Evolutionary conservation across 2,888 invertebrate genomes (phyloP).

Genomic region (Oxystoma pomonae): DNA sequence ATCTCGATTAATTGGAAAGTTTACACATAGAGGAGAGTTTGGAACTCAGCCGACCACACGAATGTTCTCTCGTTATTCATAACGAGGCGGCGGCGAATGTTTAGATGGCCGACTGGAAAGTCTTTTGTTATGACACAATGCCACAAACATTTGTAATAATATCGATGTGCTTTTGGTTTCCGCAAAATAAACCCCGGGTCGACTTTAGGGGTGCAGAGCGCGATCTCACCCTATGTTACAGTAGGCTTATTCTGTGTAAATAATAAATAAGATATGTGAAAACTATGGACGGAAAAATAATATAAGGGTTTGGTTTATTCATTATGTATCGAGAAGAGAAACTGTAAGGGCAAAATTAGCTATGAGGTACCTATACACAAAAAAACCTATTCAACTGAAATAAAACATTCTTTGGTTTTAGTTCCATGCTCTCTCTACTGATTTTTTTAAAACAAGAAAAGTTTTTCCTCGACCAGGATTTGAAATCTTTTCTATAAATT

Average conservation of each 20-base stretch:
- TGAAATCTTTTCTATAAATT: too few species aligned
- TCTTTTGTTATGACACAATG: constrained; percentile 48
- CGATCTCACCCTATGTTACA: not conserved
- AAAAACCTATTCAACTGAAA: too few species aligned
- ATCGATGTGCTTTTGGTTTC: constrained; percentile 49
- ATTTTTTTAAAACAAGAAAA: too few species aligned
- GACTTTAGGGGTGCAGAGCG: not conserved
- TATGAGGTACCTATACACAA: too few species aligned
- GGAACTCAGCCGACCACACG: too few species aligned
- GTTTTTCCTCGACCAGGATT: too few species aligned
- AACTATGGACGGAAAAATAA: not conserved
- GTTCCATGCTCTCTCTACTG: too few species aligned
- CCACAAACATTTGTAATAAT: constrained; percentile 51
- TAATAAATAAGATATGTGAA: not conserved
- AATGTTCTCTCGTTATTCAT: too few species aligned
- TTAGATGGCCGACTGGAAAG: constrained; percentile 28
- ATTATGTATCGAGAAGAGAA: too few species aligned
- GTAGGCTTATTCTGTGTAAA: not conserved
- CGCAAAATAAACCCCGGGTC: constrained; percentile 33
- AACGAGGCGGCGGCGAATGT: not conserved
- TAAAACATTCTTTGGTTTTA: too few species aligned
- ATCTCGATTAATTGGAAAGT: not conserved
- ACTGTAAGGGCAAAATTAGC: too few species aligned
- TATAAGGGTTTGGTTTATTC: not conserved
- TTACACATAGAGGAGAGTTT: not conserved